Percentiles rank a stretch among this genome's conserved stretches.
Conservation (phyloP, 92 coral and sea anemone species). For the Epizoanthus scotinus region DNA sequence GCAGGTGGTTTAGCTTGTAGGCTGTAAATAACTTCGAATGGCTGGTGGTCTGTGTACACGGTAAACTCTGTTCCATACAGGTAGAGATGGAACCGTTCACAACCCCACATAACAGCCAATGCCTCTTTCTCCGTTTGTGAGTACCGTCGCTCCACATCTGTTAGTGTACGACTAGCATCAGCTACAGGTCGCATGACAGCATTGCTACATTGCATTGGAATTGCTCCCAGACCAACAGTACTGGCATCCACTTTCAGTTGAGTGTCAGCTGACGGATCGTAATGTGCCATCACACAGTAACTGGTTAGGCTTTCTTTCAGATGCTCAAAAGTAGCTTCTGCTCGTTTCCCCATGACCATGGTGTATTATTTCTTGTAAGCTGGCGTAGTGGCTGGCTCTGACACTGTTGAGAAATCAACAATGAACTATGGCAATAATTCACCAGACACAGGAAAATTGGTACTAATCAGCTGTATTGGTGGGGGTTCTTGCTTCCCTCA, state of each 20-base stretch:
- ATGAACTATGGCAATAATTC: no score
- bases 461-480: constrained; percentile 29
- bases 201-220: background rate
- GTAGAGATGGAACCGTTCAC: constrained; percentile 41
- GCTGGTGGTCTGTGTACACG: constrained; percentile 35
- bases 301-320: constrained; percentile 27
- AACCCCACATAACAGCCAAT: constrained; percentile 42
- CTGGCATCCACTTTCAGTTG: constrained; percentile 18
- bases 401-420: no score
- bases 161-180: constrained; percentile 47
- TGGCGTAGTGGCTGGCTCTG: no score
- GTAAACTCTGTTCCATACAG: constrained; percentile 42
- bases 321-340: no score
- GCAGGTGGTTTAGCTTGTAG: constrained; percentile 34
- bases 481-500: background rate
- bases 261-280: background rate
- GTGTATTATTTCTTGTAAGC: no score
- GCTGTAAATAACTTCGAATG: constrained; percentile 30
- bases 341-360: no score
- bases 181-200: background rate
- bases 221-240: constrained; percentile 21
- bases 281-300: constrained; percentile 27
- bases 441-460: constrained; percentile 40
- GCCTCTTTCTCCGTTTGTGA: constrained; percentile 59
- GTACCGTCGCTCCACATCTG: constrained; percentile 49